phyloP scores from a whole-genome alignment of 2,888 invertebrate species.

The Metacarcinus magister region DNA sequence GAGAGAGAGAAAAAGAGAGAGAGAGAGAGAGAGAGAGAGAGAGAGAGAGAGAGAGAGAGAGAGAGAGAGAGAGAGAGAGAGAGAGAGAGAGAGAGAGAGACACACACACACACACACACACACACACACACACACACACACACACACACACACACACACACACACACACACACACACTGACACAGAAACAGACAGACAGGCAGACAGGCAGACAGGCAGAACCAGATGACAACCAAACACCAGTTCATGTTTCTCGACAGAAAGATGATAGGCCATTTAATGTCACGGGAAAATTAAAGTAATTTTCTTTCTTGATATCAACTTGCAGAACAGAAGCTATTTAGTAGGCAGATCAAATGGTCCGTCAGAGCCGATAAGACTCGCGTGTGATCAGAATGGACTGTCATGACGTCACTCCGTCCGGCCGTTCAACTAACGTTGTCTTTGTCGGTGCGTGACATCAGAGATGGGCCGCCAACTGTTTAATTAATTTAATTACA shows the following conservation, averaged over 20 bases:
- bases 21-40: background rate
- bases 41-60: constrained; percentile 14
- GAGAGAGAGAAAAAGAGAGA: background rate
- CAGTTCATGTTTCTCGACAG: background rate
- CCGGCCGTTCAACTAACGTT: background rate
- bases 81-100: background rate
- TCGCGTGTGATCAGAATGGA: background rate
- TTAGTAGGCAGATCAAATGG: background rate
- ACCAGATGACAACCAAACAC: background rate
- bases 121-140: background rate
- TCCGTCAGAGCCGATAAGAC: background rate
- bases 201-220: background rate
- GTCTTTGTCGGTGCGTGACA: background rate
- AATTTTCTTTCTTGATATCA: background rate
- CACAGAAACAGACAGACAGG: background rate
- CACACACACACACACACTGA: background rate
- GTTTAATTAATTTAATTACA: constrained; percentile 30
- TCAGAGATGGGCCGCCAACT: background rate
- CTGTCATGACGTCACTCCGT: background rate
- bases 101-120: background rate
- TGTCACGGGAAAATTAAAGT: background rate
- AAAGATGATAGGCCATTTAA: background rate
- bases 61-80: background rate
- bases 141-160: background rate
- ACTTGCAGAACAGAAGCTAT: background rate